Evolutionary conservation across 2,888 invertebrate genomes (phyloP), one percentile per base, ranked within the genome.

Genomic region (Nymphalis polychloros): DNA sequence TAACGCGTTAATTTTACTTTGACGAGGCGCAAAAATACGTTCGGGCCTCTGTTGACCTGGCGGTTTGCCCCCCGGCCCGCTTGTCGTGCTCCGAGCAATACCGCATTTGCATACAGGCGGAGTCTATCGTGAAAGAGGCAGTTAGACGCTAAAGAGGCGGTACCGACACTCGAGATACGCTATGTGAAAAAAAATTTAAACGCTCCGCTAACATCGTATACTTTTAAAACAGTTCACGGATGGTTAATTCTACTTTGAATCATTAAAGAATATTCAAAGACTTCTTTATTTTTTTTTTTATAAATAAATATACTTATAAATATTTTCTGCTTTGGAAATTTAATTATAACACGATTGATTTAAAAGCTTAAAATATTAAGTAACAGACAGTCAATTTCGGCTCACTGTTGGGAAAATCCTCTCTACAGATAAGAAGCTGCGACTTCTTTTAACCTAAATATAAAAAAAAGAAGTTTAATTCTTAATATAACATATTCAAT

Each of bases 1-100:
- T 84, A 89, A 88, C 81, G 85, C 89, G 88, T 85, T 92, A 92
- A 92, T 92, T 92, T 90, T 82, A 86, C 91, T 89, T 90, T 91
- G 92, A 90, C 87, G 89, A 84, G 84, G 84, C 88, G 86, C 82
- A 89, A 90, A 91, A 91, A 90, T 89, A 88, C 86, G 84, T 77
- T 64, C 74, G 67, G 73, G 73, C 76, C 76, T 73, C 72, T 73
- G 77, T 76, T 76, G 78, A 78, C 78, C 77, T 73, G 68, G 66
- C 71, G 69, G 69, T 61, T 62, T 75, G 73, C 70, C 72, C 74
- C 74, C 69, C 69, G 63, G 69, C 59, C 70, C 77, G 73, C 73
- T 73, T 68, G 75, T 77, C 74, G 74, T 70, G 85, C 88, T 82
- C 65, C 78, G 78, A 84, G 89, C 86, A 78, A 84, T 85, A 41